Evolutionary conservation across 2,888 invertebrate genomes (phyloP), one percentile per base, ranked within the genome.

Genomic region (Molanna angustata): DNA sequence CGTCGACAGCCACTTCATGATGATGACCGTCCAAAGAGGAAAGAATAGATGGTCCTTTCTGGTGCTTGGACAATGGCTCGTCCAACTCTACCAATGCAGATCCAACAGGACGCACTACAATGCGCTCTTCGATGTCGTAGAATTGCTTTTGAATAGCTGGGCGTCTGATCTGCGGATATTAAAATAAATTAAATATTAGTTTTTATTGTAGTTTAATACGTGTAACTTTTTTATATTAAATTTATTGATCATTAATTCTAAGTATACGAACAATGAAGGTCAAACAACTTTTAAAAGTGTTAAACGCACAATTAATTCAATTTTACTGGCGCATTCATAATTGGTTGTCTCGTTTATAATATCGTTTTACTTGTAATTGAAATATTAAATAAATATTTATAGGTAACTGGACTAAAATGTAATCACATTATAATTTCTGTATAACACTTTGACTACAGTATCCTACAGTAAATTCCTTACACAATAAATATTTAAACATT

Each of bases 111-210:
- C 81, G 76, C 37, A 82, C 73, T 14, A 82, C 69, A 17, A 80
- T 76, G 41, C 80, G 74, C 61, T 82, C 80, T 62, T 82, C 82
- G 58, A 82, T 80, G 61, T 82, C 82, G 65, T 80, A 82, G 66
- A 82, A 82, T 63, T 82, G 79, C 65, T 82, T 82, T 61, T 81
- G 79, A 54, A 82, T 78, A 27, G 80, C 82, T 35, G 82, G 82
- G 56, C 82, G 75, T 54, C 81, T 77, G 7, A 82, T 73, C 70
- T 72, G 53, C 31, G 41, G 2, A 17, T 4, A 21, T 33, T 35
- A 43, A 35, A 16, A 37, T 4, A 39, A 4, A 6, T 6, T 13
- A 4, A 35, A 4, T 9, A 4, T 9, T 11, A 35, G 14, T 35
- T n/a, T n/a, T n/a, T n/a, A n/a, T n/a, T n/a, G n/a, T n/a, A n/a